Evolutionary conservation across 2,797 vertebrate genomes (phyloP), one percentile per base, ranked within the genome.

Genomic region (Hyperoplus immaculatus): DNA sequence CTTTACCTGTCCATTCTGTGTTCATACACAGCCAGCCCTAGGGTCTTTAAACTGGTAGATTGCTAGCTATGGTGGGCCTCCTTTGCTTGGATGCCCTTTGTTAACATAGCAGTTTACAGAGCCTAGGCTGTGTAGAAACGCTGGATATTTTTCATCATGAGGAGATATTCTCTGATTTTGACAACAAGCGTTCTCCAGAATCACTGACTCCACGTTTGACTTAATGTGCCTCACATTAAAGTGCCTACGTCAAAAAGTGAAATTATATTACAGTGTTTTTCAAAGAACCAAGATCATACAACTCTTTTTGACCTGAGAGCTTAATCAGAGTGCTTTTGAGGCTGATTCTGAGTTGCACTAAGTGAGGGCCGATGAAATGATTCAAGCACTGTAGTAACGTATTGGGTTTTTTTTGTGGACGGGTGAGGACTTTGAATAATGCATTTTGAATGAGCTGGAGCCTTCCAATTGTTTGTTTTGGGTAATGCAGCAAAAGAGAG

Each of bases 401-500:
- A n/a, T 49, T 53, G n/a, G n/a, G 29, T 29, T 29, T 29, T 18
- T 41, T 70, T 50, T 49, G 2, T 50, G 53, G 45, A 29, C 1
- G 0, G 15, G 5, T 69, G 14, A 13, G 29, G 41, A 47, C 50
- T 29, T 18, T 21, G 41, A 15, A 36, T 56, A 9, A 21, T 46
- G 45, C 14, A 10, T 8, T 65, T 16, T 46, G 53, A 55, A 70
- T 2, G 0, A 51, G 12, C 14, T 42, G 5, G 43, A 66, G 60
- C 12, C 13, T 58, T 57, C 36, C 60, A 21, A 41, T 39, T 47
- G 60, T 73, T 73, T 56, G 15, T 60, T 43, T 43, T 10, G 16
- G 29, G 39, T 1, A 42, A 43, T 60, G 58, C n/a, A 43, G 16
- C 13, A 10, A 16, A 49, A n/a, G 5, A 43, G 10, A 18, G 16